Evolutionary conservation across 2,888 invertebrate genomes (phyloP).

Genomic region (Metopia argyrocephala): DNA sequence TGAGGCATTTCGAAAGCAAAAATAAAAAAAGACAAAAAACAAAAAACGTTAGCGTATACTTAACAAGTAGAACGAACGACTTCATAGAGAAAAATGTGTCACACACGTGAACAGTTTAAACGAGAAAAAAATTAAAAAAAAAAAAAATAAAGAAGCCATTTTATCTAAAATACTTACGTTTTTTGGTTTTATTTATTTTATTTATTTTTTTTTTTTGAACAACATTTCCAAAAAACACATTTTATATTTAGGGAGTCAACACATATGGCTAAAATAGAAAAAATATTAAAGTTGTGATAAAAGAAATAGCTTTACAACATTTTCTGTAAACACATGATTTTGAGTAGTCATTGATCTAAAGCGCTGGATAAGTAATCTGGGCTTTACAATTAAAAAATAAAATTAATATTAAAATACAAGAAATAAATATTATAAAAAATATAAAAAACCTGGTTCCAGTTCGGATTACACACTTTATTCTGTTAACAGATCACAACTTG

Average conservation of each 20-base stretch:
- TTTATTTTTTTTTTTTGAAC: slow-evolving; percentile 28
- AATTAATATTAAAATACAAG: no score
- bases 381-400: no score
- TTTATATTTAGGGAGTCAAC: slow-evolving; percentile 20
- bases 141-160: background rate
- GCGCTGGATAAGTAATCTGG: no score
- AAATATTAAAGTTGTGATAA: background rate
- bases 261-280: slow-evolving; percentile 6
- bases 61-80: background rate
- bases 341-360: no score
- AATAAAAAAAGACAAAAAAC: no score
- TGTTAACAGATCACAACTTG: no score
- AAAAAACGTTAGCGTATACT: background rate
- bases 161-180: no score
- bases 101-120: slow-evolving; percentile 56
- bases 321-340: background rate
- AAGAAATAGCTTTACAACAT: background rate
- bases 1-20: slow-evolving; percentile 38
- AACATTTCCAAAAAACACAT: slow-evolving; percentile 13
- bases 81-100: slow-evolving; percentile 38
- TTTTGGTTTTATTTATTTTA: slow-evolving; percentile 4
- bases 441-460: no score
- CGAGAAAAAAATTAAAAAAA: slow-evolving; percentile 1
- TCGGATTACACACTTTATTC: no score
- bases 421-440: no score